Percentiles rank a stretch among this genome's conserved stretches.
These are phyloP conservation scores for Villa cingulata DNA, from an alignment of 2,888 invertebrate species.

Conservation along the genomic window DNA sequence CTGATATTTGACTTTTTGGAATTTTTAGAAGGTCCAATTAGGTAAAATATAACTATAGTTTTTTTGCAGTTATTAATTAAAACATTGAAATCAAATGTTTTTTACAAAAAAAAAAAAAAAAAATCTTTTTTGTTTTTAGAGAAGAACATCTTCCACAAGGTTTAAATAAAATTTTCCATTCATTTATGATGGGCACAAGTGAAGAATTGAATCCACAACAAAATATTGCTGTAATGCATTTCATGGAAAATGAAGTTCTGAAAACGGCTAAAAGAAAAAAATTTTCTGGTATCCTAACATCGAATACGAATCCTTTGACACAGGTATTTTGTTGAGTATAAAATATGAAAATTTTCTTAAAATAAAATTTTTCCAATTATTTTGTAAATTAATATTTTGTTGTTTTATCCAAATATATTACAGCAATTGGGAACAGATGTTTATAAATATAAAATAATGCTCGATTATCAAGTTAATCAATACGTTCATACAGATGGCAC, in stretches of 20 bases:
- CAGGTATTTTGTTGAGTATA: conserved; percentile 43
- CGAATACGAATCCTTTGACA: conserved; percentile 78
- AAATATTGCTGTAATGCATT: conserved; percentile 64
- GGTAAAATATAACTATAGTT: conserved; percentile 31
- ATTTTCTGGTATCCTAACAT: conserved; percentile 68
- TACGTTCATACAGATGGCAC: conserved; percentile 58
- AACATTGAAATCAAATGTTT: no score
- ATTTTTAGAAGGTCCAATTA: conserved; percentile 57
- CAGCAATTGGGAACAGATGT: conserved; percentile 73
- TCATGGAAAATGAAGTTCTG: conserved; percentile 63
- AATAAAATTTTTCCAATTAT: neutral
- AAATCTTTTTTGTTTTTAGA: conserved; percentile 27
- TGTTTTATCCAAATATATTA: neutral
- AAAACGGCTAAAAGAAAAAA: conserved; percentile 48
- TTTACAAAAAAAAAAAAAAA: no score
- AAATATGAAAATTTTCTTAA: no score
- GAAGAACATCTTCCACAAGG: conserved; percentile 48
- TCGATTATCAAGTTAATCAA: conserved; percentile 69
- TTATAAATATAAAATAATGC: conserved; percentile 60
- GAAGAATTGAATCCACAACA: conserved; percentile 50
- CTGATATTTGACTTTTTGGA: conserved; percentile 70
- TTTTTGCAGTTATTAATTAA: neutral
- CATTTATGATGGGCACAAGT: conserved; percentile 79
- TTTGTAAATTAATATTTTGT: conserved; percentile 3
- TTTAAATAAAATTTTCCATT: conserved; percentile 58